phyloP scores from a whole-genome alignment of 2,797 vertebrate species.

The Gymnodraco acuticeps region DNA sequence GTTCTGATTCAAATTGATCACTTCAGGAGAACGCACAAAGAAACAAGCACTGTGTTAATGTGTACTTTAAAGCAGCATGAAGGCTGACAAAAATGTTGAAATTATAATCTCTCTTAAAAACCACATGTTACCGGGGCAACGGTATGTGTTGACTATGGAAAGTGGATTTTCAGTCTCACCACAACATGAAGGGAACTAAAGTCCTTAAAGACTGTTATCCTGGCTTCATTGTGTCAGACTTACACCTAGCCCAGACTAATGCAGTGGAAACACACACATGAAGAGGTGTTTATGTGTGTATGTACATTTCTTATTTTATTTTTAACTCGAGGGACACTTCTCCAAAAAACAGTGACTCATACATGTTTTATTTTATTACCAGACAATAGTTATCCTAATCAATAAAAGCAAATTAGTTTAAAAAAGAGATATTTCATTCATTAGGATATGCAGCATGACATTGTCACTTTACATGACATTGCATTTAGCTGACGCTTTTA shows the following conservation, averaged over 20 bases:
- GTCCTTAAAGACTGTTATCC: conserved; percentile 48
- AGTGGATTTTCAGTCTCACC: conserved; percentile 45
- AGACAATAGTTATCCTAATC: not conserved
- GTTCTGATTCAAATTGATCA: not conserved
- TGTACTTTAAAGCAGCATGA: not conserved
- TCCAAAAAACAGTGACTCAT: conserved; percentile 33
- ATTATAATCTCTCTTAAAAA: conserved; percentile 4
- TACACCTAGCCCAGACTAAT: conserved; percentile 37
- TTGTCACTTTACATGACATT: too few relatives aligned
- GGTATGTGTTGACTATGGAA: conserved; percentile 47
- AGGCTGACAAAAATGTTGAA: not conserved
- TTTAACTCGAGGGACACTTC: conserved; percentile 12
- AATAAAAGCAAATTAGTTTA: conserved; percentile 16
- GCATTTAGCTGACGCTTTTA: too few relatives aligned
- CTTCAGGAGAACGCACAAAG: not conserved
- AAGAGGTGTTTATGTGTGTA: conserved; percentile 27
- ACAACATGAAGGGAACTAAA: conserved; percentile 47
- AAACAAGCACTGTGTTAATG: not conserved
- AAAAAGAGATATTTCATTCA: conserved; percentile 26
- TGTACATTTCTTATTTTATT: conserved; percentile 16
- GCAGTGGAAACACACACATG: conserved; percentile 48
- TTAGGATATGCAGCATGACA: conserved; percentile 30
- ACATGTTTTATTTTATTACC: conserved; percentile 15
- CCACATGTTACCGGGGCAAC: conserved; percentile 26
- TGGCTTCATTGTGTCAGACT: conserved; percentile 41